Percentiles rank a stretch among this genome's conserved stretches.
Conservation (phyloP, 2,888 invertebrate species). For the Metellina segmentata region DNA sequence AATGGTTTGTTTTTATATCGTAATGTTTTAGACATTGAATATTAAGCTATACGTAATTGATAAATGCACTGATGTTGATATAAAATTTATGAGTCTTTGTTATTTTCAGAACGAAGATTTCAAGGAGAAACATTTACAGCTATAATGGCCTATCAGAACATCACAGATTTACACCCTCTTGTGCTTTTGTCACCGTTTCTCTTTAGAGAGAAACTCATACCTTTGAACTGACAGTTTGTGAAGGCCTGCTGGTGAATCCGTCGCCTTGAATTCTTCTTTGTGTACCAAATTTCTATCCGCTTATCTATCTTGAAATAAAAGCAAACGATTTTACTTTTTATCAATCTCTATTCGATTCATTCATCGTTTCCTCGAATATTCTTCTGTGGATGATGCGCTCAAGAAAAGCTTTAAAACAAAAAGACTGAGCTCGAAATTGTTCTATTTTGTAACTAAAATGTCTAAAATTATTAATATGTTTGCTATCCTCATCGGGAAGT, state of each 20-base stretch:
- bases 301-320: conserved; percentile 66
- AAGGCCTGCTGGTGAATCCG: conserved; percentile 30
- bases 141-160: conserved; percentile 8
- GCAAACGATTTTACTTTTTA: conserved; percentile 70
- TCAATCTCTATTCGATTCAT: conserved; percentile 48
- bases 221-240: conserved; percentile 27
- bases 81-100: not conserved
- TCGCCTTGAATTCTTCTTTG: conserved; percentile 66
- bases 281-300: conserved; percentile 64
- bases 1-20: not conserved
- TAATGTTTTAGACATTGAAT: not conserved
- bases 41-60: no score
- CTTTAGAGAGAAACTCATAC: not conserved
- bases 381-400: not conserved
- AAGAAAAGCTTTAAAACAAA: no score
- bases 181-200: conserved; percentile 5
- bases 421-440: no score
- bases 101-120: conserved; percentile 60
- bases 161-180: conserved; percentile 4
- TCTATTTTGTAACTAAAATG: no score
- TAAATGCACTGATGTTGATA: no score
- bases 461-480: no score
- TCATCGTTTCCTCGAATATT: not conserved
- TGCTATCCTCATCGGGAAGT: no score
- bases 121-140: conserved; percentile 67